These are phyloP conservation scores for Ditula angustiorana DNA, from an alignment of 2,888 invertebrate species.

Conservation along the genomic window DNA sequence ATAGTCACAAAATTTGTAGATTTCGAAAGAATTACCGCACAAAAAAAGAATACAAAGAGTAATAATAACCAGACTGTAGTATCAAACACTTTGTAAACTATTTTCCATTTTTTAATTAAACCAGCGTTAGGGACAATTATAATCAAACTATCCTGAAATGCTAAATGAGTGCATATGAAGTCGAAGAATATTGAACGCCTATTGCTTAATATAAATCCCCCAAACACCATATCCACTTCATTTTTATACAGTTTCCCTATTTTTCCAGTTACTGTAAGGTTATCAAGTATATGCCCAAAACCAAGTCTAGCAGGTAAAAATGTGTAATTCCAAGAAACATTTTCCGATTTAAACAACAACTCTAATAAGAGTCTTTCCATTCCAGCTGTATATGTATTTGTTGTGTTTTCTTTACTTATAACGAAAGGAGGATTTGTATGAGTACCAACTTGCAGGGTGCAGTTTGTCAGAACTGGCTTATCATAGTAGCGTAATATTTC, in stretches of 20 bases:
- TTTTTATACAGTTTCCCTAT: conserved; percentile 27
- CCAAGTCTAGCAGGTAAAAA: conserved; percentile 10
- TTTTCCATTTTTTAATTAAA: conserved; percentile 37
- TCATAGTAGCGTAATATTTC: neutral
- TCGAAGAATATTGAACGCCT: conserved; percentile 26
- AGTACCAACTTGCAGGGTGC: conserved; percentile 33
- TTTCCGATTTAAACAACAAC: conserved; percentile 8
- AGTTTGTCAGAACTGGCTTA: conserved; percentile 24
- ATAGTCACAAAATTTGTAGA: neutral
- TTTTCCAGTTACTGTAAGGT: conserved; percentile 34
- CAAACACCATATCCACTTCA: conserved; percentile 34
- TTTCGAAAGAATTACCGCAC: conserved; percentile 6
- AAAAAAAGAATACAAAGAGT: conserved; percentile 9
- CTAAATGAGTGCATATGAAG: conserved; percentile 31
- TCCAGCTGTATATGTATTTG: conserved; percentile 18
- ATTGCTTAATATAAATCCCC: conserved; percentile 27
- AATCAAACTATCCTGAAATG: conserved; percentile 31
- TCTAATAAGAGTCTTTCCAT: conserved; percentile 37
- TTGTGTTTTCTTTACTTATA: neutral
- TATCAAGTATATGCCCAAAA: conserved; percentile 34
- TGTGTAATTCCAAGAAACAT: conserved; percentile 28
- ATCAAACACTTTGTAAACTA: conserved; percentile 31
- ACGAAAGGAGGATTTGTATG: conserved; percentile 34
- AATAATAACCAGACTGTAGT: conserved; percentile 26
- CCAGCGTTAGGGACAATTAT: conserved; percentile 9